Percentiles rank a stretch among this genome's conserved stretches.
Conservation (phyloP, 2,888 invertebrate species). For the Tachina grossa region DNA sequence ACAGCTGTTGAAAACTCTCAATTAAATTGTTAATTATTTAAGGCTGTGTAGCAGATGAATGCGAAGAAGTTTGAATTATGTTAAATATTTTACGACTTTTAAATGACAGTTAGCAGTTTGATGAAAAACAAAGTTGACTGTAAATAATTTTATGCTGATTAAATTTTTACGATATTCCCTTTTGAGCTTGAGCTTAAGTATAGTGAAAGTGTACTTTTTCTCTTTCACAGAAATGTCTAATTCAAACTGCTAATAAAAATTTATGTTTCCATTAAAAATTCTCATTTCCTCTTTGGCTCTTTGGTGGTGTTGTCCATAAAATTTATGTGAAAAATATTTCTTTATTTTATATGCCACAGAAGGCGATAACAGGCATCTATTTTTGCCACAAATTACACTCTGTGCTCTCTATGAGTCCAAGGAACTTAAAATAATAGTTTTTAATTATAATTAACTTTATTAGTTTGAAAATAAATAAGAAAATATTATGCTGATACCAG, state of each 20-base stretch:
- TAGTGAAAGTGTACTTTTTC: background rate
- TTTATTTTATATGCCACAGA: constrained; percentile 31
- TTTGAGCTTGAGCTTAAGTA: background rate
- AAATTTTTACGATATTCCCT: constrained; percentile 51
- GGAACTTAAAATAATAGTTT: constrained; percentile 61
- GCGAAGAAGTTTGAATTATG: constrained; percentile 46
- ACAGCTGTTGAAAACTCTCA: constrained; percentile 44
- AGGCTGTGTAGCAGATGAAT: background rate
- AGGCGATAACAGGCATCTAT: constrained; percentile 35
- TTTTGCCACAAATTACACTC: constrained; percentile 57
- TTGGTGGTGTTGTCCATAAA: background rate
- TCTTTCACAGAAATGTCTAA: background rate
- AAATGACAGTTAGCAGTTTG: constrained; percentile 68
- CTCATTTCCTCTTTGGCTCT: background rate
- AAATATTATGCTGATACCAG: constrained; percentile 47
- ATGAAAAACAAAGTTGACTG: constrained; percentile 58
- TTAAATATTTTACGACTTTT: constrained; percentile 70
- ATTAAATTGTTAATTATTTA: constrained; percentile 27
- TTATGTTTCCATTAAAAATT: background rate
- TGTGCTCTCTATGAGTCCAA: constrained; percentile 56
- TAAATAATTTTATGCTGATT: constrained; percentile 69
- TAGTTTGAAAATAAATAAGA: constrained; percentile 35
- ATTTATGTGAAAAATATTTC: constrained; percentile 26
- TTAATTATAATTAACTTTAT: constrained; percentile 55
- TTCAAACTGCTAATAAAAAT: constrained; percentile 9